Conservation (phyloP, 1,140 invertebrate genomes). For the Trypoxylus dichotomus region DNA sequence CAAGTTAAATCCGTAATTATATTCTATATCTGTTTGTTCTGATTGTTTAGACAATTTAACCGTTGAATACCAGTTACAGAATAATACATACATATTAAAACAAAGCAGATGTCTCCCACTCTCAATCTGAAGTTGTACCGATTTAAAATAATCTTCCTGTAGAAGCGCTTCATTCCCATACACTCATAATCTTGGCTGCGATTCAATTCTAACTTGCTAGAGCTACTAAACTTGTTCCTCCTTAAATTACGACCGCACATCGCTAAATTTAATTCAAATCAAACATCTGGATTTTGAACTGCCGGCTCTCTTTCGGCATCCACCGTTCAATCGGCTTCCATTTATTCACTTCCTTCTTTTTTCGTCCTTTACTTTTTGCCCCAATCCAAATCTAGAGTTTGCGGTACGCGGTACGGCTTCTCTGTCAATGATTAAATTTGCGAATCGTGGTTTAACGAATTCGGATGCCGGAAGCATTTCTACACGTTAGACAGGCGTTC, state of each 20-base stretch:
- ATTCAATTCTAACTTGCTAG: background rate
- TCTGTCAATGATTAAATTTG: background rate
- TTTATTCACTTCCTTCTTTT: background rate
- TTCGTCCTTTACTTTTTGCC: background rate
- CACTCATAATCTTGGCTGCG: background rate
- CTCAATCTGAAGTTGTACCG: background rate
- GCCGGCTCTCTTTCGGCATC: background rate
- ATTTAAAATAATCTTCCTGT: background rate
- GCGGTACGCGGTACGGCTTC: background rate
- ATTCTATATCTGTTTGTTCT: too few species aligned
- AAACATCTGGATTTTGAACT: background rate
- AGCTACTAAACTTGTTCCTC: slow-evolving; percentile 1
- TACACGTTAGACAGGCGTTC: background rate
- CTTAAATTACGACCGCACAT: background rate
- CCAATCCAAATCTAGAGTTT: background rate
- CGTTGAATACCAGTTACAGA: too few species aligned
- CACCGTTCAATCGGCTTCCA: background rate
- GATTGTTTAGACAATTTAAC: too few species aligned
- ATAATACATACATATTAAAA: background rate
- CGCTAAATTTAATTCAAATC: slow-evolving; percentile 2
- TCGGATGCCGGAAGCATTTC: background rate
- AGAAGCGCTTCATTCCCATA: background rate
- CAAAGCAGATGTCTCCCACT: background rate
- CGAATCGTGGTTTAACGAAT: background rate
- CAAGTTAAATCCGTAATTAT: too few species aligned